Evolutionary conservation across 2,888 invertebrate species (phyloP), one percentile per base, ranked within the genome.

Genomic region (Hololepta plana): DNA sequence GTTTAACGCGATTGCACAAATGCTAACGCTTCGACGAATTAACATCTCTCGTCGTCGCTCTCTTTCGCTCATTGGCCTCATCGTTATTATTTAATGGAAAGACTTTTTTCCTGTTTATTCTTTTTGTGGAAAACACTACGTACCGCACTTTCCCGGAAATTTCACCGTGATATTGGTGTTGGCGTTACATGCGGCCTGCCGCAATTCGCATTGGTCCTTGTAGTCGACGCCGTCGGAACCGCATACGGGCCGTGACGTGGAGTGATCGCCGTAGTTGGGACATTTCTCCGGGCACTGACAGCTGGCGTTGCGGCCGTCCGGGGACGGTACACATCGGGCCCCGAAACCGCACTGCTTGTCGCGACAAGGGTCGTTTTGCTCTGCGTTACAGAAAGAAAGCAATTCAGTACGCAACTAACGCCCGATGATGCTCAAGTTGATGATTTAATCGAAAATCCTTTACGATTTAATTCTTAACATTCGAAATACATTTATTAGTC

Each of bases 141-240:
- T 52, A 88, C 88, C 85, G 56, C 90, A 90, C 57, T 80, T 76
- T 32, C 88, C 88, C 37, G 67, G 65, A 46, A 80, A 84, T 42
- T 79, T 77, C 41, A 85, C 72, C 24, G 73, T 73, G 42, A 88
- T 72, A 49, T 79, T 77, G 34, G 67, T 62, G 36, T 68, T 68
- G 29, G 67, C 60, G 30, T 67, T 64, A 56, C 90, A 91, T 7
- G 87, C 76, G 24, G 73, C 68, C 36, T 72, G 64, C 42, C 77
- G 69, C 57, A 90, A 64, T 49, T 84, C 76, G 59, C 90, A 91
- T 40, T 79, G 74, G 46, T 79, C 82, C 30, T 67, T 65, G 53
- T 91, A 90, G 49, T 85, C 84, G 34, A 67, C 60, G 5, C 80
- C 82, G 57, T 90, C 82, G 45, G 72, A 61, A 50, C 82, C 80